Conservation (phyloP, 2,113 vertebrate species). For the Siniperca knerii region DNA sequence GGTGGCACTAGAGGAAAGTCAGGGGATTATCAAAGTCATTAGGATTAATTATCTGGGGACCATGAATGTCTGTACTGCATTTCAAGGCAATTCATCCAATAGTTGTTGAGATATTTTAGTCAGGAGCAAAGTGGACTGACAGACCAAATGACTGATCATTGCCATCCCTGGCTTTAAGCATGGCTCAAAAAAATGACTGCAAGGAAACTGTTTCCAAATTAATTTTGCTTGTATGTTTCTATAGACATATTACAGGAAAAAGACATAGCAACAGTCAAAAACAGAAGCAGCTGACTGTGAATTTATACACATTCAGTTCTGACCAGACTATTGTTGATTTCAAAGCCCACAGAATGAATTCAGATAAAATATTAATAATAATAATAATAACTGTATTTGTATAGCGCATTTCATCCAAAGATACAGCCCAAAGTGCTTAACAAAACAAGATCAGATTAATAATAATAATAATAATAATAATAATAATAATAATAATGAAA, state of each 20-base stretch:
- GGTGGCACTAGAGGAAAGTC: not conserved
- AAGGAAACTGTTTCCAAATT: not conserved
- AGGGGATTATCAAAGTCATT: not conserved
- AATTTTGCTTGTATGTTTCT: not conserved
- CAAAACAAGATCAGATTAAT: too few relatives aligned
- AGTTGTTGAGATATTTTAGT: not conserved
- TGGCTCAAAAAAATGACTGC: not conserved
- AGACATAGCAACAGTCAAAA: not conserved
- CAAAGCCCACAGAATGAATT: slow-evolving; percentile 10
- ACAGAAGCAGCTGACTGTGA: not conserved
- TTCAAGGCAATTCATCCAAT: not conserved
- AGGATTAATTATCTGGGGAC: not conserved
- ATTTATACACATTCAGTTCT: not conserved
- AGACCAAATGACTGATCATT: not conserved
- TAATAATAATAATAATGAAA: too few relatives aligned
- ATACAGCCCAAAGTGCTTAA: too few relatives aligned
- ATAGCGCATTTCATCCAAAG: too few relatives aligned
- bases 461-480: too few relatives aligned
- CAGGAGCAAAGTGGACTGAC: not conserved
- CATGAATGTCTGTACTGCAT: not conserved
- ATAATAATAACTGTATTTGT: too few relatives aligned
- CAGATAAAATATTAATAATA: not conserved
- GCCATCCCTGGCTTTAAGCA: too few relatives aligned
- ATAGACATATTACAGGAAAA: not conserved
- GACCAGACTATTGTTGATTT: not conserved